A percentile compares a stretch with the other conserved stretches of the same genome.
These are phyloP conservation scores for Mya arenaria DNA, from an alignment of 1,140 invertebrate species.

Conservation along the genomic window DNA sequence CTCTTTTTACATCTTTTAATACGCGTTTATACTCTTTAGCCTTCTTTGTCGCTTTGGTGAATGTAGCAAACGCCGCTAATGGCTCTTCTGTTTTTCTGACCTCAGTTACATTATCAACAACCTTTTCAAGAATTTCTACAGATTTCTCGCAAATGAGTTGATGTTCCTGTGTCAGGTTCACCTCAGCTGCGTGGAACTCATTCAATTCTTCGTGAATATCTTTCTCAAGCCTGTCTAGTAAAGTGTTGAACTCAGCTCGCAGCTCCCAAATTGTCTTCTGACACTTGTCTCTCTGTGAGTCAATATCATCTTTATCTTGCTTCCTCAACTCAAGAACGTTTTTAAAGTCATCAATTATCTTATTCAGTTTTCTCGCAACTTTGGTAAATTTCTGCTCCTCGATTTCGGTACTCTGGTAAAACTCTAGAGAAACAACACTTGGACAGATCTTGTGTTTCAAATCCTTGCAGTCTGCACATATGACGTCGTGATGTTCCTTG, in stretches of 20 bases:
- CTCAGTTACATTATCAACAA: background rate
- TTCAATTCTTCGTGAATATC: slow-evolving; percentile 11
- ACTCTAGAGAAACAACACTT: slow-evolving; percentile 22
- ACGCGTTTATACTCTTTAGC: slow-evolving; percentile 14
- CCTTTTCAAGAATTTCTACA: background rate
- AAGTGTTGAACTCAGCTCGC: slow-evolving; percentile 31
- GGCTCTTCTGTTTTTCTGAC: slow-evolving; percentile 40
- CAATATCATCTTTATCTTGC: slow-evolving; percentile 22
- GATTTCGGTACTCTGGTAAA: slow-evolving; percentile 34
- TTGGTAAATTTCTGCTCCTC: slow-evolving; percentile 30
- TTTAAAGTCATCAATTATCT: slow-evolving; percentile 23
- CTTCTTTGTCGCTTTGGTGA: slow-evolving; percentile 34
- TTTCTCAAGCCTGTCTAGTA: slow-evolving; percentile 34
- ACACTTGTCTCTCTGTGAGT: slow-evolving; percentile 20
- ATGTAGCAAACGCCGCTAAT: slow-evolving; percentile 19
- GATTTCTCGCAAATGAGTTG: slow-evolving; percentile 30
- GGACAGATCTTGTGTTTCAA: slow-evolving; percentile 32
- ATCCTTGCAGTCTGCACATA: slow-evolving; percentile 39
- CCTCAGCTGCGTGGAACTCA: background rate
- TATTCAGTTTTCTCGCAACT: slow-evolving; percentile 6
- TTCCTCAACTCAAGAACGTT: slow-evolving; percentile 28
- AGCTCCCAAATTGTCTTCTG: background rate
- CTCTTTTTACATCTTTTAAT: slow-evolving; percentile 44
- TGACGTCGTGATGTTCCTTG: slow-evolving; percentile 40
- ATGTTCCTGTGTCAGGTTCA: slow-evolving; percentile 7